Base-by-base conservation (phyloP, 2,797 vertebrate species). In the Taenioides sp. region DNA sequence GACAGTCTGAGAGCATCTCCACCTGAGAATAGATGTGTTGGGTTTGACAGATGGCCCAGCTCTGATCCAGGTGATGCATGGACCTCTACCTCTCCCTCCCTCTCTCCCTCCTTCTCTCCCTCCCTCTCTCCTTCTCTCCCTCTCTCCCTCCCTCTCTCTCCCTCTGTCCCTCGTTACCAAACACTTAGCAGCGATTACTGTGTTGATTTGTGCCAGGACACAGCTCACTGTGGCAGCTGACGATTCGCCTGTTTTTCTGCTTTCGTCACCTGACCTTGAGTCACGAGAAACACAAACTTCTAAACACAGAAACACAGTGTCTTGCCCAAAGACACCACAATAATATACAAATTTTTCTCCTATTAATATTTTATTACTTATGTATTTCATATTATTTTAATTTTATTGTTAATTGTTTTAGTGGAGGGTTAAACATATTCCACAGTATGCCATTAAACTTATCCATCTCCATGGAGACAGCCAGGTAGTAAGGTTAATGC, bases 31-130 rank as follows among this genome's bases (percentile, higher is more conserved):
- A 23, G n/a, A 64, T 43, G 62, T 64, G 34, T 7, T 16, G 37
- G 16, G 72, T 43, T 65, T 88, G 84, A 85, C 87, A 86, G 86
- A 87, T 81, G 81, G 80, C 69, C 12, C 14, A 14, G 66, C 18
- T 27, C 67, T 57, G 47, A 78, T 34, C 84, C 83, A 80, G 80
- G 75, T 84, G 84, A 83, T 80, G 73, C 77, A 71, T 43, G 67
- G 76, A 68, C 57, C 23, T 18, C 34, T 37, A 9, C 47, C 47
- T 49, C 47, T 16, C 11, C 4, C 43, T 11, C 43, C 1, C 47
- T 49, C 47, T 20, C 1, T 6, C 49, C 17, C 49, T 20, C 49
- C 5, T 50, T 2, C 49, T 18, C 18, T 50, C 18, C 3, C 47
- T 50, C 4, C 14, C 5, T 23, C 18, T 61, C 28, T 12, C 37